Evolutionary conservation across 2,797 vertebrate genomes (phyloP).

Genomic region (Selene dorsalis): DNA sequence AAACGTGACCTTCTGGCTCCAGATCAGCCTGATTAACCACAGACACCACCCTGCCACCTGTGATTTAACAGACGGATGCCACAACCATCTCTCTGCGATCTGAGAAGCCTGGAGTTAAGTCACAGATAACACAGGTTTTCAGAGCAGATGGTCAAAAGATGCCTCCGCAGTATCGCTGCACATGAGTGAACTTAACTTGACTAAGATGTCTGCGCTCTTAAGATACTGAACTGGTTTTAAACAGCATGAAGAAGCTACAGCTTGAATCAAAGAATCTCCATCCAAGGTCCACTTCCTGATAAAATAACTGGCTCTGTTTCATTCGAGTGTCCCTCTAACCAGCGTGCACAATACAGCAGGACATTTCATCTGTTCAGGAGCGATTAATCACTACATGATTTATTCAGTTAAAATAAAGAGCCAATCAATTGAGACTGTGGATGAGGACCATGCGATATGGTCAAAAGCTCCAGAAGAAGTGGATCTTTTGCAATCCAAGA

Average conservation of each 20-base stretch:
- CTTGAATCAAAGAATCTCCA: slow-evolving; percentile 3
- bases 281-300: slow-evolving; percentile 2
- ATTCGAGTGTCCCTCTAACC: background rate
- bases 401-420: background rate
- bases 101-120: slow-evolving; percentile 42
- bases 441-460: background rate
- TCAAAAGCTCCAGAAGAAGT: background rate
- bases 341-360: background rate
- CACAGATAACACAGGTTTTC: slow-evolving; percentile 45
- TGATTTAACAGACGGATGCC: slow-evolving; percentile 30
- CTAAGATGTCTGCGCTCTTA: background rate
- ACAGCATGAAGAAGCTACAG: slow-evolving; percentile 7
- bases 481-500: background rate
- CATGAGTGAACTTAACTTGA: slow-evolving; percentile 17
- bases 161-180: slow-evolving; percentile 16
- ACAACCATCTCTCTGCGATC: slow-evolving; percentile 40
- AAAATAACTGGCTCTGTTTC: background rate
- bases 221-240: slow-evolving; percentile 12
- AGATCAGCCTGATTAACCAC: slow-evolving; percentile 6
- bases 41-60: slow-evolving; percentile 31
- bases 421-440: background rate
- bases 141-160: slow-evolving; percentile 45
- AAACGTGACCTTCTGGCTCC: slow-evolving; percentile 25
- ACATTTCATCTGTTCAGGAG: background rate
- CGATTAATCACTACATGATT: background rate